These are phyloP conservation scores for Habroteleia sp. DNA, from an alignment of 2,888 invertebrate species.

Conservation along the genomic window DNA sequence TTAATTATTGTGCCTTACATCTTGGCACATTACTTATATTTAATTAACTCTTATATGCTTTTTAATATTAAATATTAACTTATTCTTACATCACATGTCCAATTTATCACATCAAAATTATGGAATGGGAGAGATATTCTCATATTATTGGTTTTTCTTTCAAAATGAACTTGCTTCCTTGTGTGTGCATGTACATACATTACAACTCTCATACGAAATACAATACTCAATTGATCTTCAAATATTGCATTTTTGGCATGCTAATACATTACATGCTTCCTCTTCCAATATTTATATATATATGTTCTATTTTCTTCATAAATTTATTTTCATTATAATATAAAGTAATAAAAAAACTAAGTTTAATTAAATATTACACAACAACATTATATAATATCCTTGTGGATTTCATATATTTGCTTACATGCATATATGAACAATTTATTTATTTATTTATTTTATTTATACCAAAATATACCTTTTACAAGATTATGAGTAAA, in stretches of 20 bases:
- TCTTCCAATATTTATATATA: no score
- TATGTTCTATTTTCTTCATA: no score
- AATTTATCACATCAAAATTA: neutral
- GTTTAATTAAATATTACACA: no score
- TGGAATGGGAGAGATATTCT: conserved; percentile 37
- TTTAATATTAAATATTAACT: neutral
- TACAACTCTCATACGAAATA: conserved; percentile 17
- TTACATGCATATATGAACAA: no score
- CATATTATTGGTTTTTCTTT: no score
- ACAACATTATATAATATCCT: no score
- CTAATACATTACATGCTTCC: neutral
- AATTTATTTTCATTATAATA: no score
- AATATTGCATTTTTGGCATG: conserved; percentile 30
- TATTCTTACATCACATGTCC: neutral
- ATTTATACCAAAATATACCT: no score
- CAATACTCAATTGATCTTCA: conserved; percentile 12
- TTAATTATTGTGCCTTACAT: conserved; percentile 3
- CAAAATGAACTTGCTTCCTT: conserved; percentile 59
- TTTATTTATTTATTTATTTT: no score
- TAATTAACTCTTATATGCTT: conserved; percentile 19
- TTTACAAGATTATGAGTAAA: no score
- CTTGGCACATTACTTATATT: neutral
- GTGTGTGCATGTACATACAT: conserved; percentile 53
- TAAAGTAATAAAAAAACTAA: no score
- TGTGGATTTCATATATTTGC: no score